Conservation (phyloP, 2,888 invertebrate genomes). For the Acronicta aceris region DNA sequence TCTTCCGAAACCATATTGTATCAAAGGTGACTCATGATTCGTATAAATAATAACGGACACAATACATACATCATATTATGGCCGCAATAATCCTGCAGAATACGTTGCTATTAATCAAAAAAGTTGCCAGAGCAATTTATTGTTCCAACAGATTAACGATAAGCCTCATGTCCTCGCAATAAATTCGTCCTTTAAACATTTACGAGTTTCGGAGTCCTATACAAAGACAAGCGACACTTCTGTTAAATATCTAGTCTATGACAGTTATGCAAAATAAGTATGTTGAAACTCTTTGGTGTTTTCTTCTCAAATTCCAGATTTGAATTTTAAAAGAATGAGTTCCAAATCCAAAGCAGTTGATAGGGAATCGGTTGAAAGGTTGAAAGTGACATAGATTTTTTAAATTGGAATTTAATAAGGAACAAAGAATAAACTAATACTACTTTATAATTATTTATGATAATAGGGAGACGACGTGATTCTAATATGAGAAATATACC, state of each 20-base stretch:
- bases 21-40: conserved; percentile 7
- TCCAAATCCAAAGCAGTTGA: too few relatives aligned
- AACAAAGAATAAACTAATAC: too few relatives aligned
- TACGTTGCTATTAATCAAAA: conserved; percentile 73
- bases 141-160: conserved; percentile 73
- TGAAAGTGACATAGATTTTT: too few relatives aligned
- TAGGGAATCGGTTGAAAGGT: too few relatives aligned
- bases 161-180: conserved; percentile 68
- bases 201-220: conserved; percentile 29
- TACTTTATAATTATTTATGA: too few relatives aligned
- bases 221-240: conserved; percentile 19
- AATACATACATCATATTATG: conserved; percentile 62
- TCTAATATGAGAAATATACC: too few relatives aligned
- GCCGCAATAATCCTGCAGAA: conserved; percentile 65
- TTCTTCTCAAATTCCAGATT: not conserved
- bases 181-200: conserved; percentile 55
- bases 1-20: not conserved
- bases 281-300: not conserved
- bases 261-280: not conserved
- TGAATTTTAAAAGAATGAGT: not conserved
- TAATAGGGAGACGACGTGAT: too few relatives aligned
- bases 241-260: conserved; percentile 26
- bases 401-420: too few relatives aligned
- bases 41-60: conserved; percentile 20
- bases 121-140: conserved; percentile 72